These are phyloP conservation scores for Saccopteryx bilineata DNA, from an alignment of 2,113 vertebrate genomes.

Conservation along the genomic window DNA sequence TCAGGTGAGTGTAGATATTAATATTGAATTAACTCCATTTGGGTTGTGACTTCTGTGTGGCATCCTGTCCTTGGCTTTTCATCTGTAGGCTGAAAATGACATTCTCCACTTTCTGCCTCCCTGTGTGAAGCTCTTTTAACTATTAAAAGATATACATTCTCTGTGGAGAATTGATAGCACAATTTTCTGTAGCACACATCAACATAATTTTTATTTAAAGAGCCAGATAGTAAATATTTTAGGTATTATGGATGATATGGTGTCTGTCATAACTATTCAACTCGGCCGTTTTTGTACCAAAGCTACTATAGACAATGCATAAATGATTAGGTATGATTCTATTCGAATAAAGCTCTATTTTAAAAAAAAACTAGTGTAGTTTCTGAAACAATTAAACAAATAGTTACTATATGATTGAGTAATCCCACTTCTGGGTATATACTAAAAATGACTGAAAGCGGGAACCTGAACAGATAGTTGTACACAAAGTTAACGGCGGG, in stretches of 20 bases:
- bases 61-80: conserved; percentile 23
- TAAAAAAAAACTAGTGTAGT: neutral
- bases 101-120: neutral
- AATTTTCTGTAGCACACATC: neutral
- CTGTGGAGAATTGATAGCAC: neutral
- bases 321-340: neutral
- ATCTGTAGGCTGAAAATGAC: neutral
- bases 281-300: neutral
- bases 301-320: neutral
- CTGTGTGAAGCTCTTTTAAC: neutral
- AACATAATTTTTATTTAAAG: neutral
- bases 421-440: neutral
- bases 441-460: neutral
- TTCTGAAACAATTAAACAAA: neutral
- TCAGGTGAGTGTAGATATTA: neutral
- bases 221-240: neutral
- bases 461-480: neutral
- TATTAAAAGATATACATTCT: neutral
- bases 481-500: neutral
- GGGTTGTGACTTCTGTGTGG: neutral
- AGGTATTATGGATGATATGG: neutral
- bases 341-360: conserved; percentile 17
- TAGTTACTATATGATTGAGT: neutral
- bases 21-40: neutral
- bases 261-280: neutral